phyloP scores from a whole-genome alignment of 1,140 invertebrate species.

The Anastrepha obliqua region DNA sequence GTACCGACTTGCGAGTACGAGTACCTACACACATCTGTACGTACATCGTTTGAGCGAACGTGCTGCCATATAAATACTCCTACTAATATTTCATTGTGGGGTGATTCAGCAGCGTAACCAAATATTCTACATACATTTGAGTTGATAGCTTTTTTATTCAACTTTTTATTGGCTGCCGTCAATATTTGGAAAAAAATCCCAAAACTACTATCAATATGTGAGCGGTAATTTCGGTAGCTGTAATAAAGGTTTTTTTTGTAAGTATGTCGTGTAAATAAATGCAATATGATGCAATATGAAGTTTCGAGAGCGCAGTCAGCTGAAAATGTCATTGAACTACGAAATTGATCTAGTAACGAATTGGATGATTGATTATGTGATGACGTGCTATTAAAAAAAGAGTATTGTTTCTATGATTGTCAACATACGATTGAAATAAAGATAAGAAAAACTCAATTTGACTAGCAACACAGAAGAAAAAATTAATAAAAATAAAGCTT shows the following conservation, averaged over 20 bases:
- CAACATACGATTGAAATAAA: background rate
- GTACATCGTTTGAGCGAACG: background rate
- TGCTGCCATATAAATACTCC: background rate
- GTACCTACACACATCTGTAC: background rate
- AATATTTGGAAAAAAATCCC: background rate
- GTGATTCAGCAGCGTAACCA: conserved; percentile 24
- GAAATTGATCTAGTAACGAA: background rate
- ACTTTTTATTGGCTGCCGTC: background rate
- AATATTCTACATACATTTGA: conserved; percentile 9
- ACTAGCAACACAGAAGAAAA: no score
- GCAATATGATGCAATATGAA: background rate
- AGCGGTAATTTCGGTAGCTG: background rate
- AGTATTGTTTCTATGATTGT: background rate
- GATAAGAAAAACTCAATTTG: background rate
- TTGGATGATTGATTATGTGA: background rate
- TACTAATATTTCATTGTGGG: background rate
- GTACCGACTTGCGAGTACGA: background rate
- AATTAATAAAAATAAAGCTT: background rate
- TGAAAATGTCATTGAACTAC: conserved; percentile 40
- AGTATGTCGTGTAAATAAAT: background rate
- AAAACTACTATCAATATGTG: background rate
- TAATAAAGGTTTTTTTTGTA: background rate
- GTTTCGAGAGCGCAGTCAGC: background rate
- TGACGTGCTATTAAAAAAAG: background rate
- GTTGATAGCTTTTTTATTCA: background rate